Percentiles rank a stretch among this genome's conserved stretches.
Evolutionary conservation across 2,888 invertebrate species (phyloP).

Genomic region (Invenusta paracnida): DNA sequence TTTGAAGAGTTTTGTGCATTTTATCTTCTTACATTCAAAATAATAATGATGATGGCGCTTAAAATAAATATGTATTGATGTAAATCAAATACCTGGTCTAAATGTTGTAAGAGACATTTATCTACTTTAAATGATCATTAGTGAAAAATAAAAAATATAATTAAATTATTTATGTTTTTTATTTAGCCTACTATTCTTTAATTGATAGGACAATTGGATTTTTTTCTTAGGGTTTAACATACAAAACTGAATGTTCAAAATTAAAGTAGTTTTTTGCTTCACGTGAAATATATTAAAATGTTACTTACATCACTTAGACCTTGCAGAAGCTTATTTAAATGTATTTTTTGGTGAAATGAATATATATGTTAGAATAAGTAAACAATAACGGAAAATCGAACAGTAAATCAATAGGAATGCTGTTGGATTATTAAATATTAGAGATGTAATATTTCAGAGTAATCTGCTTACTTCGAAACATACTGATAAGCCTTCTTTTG

Average conservation of each 20-base stretch:
- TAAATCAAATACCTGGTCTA: conserved; percentile 21
- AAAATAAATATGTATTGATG: neutral
- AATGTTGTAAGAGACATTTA: neutral
- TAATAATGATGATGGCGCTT: conserved; percentile 26
- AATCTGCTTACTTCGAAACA: neutral
- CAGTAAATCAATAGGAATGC: too few relatives aligned
- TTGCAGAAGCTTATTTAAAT: neutral
- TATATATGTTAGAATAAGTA: too few relatives aligned
- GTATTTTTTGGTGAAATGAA: too few relatives aligned
- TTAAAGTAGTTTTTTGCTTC: neutral
- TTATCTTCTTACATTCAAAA: conserved; percentile 17
- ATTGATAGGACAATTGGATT: neutral
- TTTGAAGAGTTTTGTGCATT: conserved; percentile 23
- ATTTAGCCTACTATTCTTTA: neutral
- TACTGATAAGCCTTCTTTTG: neutral
- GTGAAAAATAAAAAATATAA: conserved; percentile 10
- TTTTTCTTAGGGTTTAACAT: neutral
- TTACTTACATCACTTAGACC: neutral
- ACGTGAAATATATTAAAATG: neutral
- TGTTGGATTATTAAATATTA: too few relatives aligned
- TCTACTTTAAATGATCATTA: conserved; percentile 17
- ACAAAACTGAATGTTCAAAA: neutral
- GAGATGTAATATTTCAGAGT: too few relatives aligned
- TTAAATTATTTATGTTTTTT: neutral
- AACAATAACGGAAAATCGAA: too few relatives aligned